Conservation (phyloP, 2,797 vertebrate species). For the Mionectes olivaceus region DNA sequence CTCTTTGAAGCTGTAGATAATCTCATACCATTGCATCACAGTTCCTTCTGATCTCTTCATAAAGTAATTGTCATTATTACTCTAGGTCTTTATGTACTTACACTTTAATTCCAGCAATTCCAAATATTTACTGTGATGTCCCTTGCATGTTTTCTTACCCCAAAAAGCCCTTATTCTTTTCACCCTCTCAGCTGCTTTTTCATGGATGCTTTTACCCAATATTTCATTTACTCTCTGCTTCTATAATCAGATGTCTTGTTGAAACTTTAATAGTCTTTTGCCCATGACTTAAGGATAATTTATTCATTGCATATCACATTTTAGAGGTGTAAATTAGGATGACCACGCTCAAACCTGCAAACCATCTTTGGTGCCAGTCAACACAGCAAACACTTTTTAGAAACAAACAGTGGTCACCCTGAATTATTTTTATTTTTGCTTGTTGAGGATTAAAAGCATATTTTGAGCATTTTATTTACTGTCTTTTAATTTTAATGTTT, state of each 20-base stretch:
- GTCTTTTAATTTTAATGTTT: background rate
- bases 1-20: conserved; percentile 16
- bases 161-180: background rate
- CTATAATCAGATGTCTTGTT: background rate
- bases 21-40: background rate
- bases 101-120: background rate
- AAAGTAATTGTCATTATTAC: background rate
- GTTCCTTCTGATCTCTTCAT: background rate
- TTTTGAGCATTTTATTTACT: background rate
- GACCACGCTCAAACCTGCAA: background rate
- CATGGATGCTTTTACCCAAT: background rate
- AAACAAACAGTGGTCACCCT: background rate
- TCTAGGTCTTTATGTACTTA: background rate
- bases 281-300: background rate
- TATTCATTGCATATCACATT: too few relatives aligned
- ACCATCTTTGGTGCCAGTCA: background rate
- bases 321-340: background rate
- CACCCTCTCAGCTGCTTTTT: background rate
- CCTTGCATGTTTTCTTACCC: background rate
- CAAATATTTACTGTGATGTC: background rate
- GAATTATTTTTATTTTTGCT: background rate
- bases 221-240: background rate
- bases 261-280: background rate
- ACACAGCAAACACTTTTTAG: background rate
- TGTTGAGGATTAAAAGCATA: background rate